phyloP scores from a whole-genome alignment of 2,888 invertebrate species.

The Eulithis prunata region DNA sequence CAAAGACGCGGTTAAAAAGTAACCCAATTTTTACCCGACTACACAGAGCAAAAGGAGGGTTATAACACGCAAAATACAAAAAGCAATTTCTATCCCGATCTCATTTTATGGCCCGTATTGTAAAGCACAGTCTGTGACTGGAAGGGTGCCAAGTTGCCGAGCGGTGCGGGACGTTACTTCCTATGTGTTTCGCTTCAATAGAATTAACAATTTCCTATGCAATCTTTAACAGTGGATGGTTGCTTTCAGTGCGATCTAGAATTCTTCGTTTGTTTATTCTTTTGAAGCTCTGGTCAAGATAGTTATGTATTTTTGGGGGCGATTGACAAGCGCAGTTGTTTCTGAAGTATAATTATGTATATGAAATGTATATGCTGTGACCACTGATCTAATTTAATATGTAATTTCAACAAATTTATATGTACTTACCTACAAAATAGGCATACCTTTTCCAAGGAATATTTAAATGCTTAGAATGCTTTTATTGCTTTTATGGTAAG shows the following conservation, averaged over 20 bases:
- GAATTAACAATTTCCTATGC: conserved; percentile 75
- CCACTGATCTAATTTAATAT: no score
- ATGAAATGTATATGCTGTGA: no score
- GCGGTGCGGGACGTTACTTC: conserved; percentile 60
- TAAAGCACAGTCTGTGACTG: conserved; percentile 76
- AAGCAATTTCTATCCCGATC: conserved; percentile 30
- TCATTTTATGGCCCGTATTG: conserved; percentile 47
- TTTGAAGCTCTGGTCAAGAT: conserved; percentile 4
- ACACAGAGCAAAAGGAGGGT: no score
- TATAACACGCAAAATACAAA: conserved; percentile 29
- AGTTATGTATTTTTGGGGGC: not conserved
- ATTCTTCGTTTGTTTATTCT: conserved; percentile 26
- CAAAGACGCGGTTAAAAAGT: conserved; percentile 11
- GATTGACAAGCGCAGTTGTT: not conserved
- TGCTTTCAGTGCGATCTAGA: conserved; percentile 51
- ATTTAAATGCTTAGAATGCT: no score
- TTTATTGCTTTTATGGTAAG: no score
- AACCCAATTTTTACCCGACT: conserved; percentile 13
- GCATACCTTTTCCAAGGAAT: no score
- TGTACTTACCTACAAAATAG: no score
- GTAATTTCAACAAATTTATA: no score
- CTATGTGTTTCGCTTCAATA: conserved; percentile 73
- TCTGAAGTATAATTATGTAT: no score
- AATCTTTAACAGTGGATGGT: conserved; percentile 44
- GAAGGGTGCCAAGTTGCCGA: conserved; percentile 69